A percentile compares a stretch with the other conserved stretches of the same genome.
Evolutionary conservation across 2,888 invertebrate species (phyloP).

Genomic region (Timema cristinae): DNA sequence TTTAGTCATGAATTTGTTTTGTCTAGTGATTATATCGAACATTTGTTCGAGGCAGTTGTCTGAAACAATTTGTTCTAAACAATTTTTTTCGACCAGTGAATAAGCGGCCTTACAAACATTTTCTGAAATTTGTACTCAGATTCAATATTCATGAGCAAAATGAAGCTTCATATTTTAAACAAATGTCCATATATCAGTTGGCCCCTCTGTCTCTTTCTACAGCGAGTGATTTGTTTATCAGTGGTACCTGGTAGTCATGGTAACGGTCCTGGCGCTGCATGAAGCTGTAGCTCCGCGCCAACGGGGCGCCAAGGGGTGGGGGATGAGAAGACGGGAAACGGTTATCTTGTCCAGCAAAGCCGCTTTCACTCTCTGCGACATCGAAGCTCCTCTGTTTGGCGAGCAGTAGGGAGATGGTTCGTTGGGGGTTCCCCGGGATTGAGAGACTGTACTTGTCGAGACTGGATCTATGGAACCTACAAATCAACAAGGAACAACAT

Average conservation of each 20-base stretch:
- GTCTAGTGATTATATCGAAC: too few relatives aligned
- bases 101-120: too few relatives aligned
- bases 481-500: background rate
- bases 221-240: too few relatives aligned
- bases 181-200: too few relatives aligned
- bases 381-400: constrained; percentile 52
- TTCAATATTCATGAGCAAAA: too few relatives aligned
- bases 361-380: constrained; percentile 39
- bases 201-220: too few relatives aligned
- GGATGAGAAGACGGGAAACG: constrained; percentile 38
- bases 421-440: constrained; percentile 22
- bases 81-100: too few relatives aligned
- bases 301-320: constrained; percentile 39
- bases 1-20: too few relatives aligned
- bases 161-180: too few relatives aligned
- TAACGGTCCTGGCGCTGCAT: constrained; percentile 45
- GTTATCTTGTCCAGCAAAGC: constrained; percentile 36
- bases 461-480: constrained; percentile 23
- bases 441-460: constrained; percentile 32
- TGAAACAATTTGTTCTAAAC: too few relatives aligned
- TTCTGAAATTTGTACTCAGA: too few relatives aligned
- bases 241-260: constrained; percentile 24
- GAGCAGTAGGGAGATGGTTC: constrained; percentile 29
- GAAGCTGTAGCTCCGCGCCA: constrained; percentile 56
- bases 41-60: too few relatives aligned